Conservation (phyloP, 1,140 invertebrate species). For the Halyomorpha halys region DNA sequence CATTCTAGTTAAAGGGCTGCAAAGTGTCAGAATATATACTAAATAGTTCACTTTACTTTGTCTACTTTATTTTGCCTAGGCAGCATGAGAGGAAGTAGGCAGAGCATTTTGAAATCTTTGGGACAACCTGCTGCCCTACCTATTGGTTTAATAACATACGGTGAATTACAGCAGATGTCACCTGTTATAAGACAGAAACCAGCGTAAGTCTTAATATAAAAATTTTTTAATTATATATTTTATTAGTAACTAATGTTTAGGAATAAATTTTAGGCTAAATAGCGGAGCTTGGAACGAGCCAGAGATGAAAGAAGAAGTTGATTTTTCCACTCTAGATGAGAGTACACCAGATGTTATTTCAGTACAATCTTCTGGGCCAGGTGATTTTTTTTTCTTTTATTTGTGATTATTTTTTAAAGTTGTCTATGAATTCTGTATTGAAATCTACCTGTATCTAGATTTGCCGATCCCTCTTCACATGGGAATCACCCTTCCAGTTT, state of each 20-base stretch:
- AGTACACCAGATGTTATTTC: conserved; percentile 5
- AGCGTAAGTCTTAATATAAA: conserved; percentile 8
- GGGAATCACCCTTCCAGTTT: conserved; percentile 66
- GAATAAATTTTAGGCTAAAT: neutral
- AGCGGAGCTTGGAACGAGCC: neutral
- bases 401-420: conserved; percentile 5
- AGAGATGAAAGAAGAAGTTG: conserved; percentile 12
- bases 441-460: neutral
- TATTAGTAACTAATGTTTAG: neutral
- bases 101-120: conserved; percentile 22
- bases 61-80: conserved; percentile 1
- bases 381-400: conserved; percentile 14
- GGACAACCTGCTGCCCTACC: conserved; percentile 9
- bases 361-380: conserved; percentile 2
- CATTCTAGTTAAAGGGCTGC: too few species aligned
- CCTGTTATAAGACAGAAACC: conserved; percentile 13
- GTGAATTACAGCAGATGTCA: conserved; percentile 13
- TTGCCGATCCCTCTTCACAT: conserved; percentile 42
- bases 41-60: too few species aligned
- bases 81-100: conserved; percentile 20
- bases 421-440: neutral
- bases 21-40: too few species aligned
- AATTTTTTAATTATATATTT: neutral
- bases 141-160: conserved; percentile 23
- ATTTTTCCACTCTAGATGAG: conserved; percentile 20